Evolutionary conservation across 2,888 invertebrate genomes (phyloP).

Genomic region (Callyntrura sp.): DNA sequence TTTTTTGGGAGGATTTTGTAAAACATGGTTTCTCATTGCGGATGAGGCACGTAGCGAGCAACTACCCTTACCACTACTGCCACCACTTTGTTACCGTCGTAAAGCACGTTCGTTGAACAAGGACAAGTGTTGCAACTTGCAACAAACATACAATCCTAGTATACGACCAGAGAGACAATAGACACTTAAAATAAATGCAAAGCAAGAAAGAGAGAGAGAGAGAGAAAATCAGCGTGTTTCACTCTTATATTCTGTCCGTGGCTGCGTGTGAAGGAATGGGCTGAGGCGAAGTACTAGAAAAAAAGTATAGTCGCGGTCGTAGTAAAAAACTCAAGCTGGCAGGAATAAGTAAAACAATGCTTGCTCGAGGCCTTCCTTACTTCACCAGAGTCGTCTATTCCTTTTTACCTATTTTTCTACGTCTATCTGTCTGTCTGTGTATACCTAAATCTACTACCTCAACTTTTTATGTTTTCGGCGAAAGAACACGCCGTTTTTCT

Average conservation of each 20-base stretch:
- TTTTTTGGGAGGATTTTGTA: too few relatives aligned
- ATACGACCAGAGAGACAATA: background rate
- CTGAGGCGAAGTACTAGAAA: background rate
- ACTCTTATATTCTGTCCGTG: background rate
- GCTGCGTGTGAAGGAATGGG: background rate
- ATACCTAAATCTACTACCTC: background rate
- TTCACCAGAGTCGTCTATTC: background rate
- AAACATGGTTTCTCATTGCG: too few relatives aligned
- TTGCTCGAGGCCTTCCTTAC: slow-evolving; percentile 21
- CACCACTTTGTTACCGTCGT: background rate
- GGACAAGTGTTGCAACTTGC: background rate
- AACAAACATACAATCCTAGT: background rate
- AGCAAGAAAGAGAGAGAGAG: background rate
- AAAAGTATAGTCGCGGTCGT: background rate
- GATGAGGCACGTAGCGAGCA: too few relatives aligned
- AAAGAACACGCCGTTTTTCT: slow-evolving; percentile 27
- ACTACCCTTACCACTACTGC: background rate
- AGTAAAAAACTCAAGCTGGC: background rate
- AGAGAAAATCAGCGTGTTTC: slow-evolving; percentile 42
- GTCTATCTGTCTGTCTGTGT: background rate
- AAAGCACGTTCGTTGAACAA: background rate
- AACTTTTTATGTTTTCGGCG: background rate
- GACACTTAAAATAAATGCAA: too few relatives aligned
- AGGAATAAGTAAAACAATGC: background rate
- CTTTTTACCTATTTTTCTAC: slow-evolving; percentile 2